Evolutionary conservation across 2,113 vertebrate genomes (phyloP), one percentile per base, ranked within the genome.

Genomic region (Cyprinodon brontotheroides): DNA sequence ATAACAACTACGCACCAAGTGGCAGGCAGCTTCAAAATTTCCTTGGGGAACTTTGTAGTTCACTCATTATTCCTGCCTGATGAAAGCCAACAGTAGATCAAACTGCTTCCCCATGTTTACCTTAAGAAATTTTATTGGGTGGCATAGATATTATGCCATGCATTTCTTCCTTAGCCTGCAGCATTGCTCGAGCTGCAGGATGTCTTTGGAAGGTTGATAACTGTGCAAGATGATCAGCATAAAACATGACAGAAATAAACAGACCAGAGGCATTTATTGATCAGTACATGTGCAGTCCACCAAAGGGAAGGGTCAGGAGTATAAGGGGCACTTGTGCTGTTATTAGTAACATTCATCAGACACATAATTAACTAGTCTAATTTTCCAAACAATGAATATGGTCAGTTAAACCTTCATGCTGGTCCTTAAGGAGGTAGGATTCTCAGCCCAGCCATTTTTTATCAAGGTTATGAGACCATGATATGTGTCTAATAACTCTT

Each of bases 31-130:
- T 29, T 29, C 29, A 29, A 29, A 29, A 29, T 29, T 29, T 29
- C 29, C 29, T 29, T 29, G 29, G 29, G 29, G 29, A 29, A 29
- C 29, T 29, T 29, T 29, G 29, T 29, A 29, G 11, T 73, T 84
- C 87, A 84, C 90, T 88, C 68, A 88, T 86, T 81, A 82, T n/a
- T 39, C 59, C 72, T 75, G 20, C 4, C 29, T 65, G 79, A 85
- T 87, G 66, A 88, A 71, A 85, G 67, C 70, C 6, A 79, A 90
- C 29, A 82, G 80, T 91, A 72, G 77, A 81, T 83, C 77, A 86
- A 81, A 80, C 74, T 1, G 8, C 50, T 80, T 57, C 11, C 89
- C 69, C 11, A 89, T 91, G 78, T 92, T 87, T 82, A 62, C 89
- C 90, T 47, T 61, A 67, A 69, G 77, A 81, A 75, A 20, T 39